Evolutionary conservation across 2,797 vertebrate species (phyloP).

Genomic region (Pipistrellus nathusii): DNA sequence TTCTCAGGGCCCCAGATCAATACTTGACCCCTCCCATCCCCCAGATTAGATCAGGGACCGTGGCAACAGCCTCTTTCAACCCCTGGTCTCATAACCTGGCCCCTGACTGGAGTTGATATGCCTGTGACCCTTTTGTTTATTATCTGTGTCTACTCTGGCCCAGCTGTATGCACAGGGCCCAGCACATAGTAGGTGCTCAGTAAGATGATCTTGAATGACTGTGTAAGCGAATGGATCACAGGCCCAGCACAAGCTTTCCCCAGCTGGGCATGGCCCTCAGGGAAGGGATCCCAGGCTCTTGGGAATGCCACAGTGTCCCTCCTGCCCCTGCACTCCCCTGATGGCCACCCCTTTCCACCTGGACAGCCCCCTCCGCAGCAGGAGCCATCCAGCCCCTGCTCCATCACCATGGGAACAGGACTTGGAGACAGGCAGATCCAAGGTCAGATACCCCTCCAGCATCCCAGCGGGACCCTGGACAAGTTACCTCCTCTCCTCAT

Average conservation of each 20-base stretch:
- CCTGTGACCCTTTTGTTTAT: too few relatives aligned
- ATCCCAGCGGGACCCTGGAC: not conserved
- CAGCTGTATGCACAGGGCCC: not conserved
- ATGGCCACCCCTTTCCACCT: not conserved
- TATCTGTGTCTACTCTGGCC: not conserved
- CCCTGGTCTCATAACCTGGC: not conserved
- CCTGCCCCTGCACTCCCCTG: not conserved
- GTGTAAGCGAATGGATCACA: too few relatives aligned
- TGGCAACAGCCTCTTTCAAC: not conserved
- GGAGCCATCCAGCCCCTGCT: not conserved
- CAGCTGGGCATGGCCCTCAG: rapidly evolving
- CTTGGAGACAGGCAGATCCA: not conserved
- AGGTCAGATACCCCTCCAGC: not conserved
- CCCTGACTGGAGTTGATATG: not conserved
- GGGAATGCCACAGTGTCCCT: not conserved
- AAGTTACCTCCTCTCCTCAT: not conserved
- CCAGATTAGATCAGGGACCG: not conserved
- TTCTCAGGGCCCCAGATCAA: not conserved
- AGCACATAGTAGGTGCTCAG: not conserved
- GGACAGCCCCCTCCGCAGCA: not conserved
- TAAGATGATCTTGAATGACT: not conserved
- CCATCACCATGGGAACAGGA: not conserved
- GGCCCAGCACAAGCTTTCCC: not conserved
- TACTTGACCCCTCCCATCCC: too few relatives aligned
- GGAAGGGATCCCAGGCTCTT: not conserved